Percentiles rank a stretch among this genome's conserved stretches.
These are phyloP conservation scores for Bostrychus sinensis DNA, from an alignment of 2,113 vertebrate species.

Conservation along the genomic window DNA sequence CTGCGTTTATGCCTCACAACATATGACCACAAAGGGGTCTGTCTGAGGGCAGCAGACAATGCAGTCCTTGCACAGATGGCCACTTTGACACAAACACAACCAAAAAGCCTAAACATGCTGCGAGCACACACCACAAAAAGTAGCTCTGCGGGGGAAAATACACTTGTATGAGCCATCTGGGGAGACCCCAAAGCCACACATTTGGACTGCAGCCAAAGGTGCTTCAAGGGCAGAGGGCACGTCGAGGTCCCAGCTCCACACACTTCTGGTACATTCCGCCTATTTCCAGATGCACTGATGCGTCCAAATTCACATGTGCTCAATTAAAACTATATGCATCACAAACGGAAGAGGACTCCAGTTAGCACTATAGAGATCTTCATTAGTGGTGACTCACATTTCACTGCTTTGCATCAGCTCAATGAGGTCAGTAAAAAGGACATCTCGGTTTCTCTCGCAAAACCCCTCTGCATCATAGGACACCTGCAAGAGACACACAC, in stretches of 20 bases:
- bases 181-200: conserved; percentile 30
- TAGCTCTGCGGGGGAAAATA: conserved; percentile 29
- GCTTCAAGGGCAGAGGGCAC: conserved; percentile 40
- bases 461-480: conserved; percentile 98
- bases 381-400: conserved; percentile 82
- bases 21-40: conserved; percentile 36
- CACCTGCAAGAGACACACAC: conserved; percentile 80
- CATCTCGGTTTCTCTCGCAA: conserved; percentile 97
- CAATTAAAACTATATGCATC: conserved; percentile 47
- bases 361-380: conserved; percentile 13
- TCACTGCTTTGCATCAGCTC: conserved; percentile 99
- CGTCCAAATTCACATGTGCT: conserved; percentile 49
- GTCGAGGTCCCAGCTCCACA: conserved; percentile 19
- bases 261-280: conserved; percentile 36
- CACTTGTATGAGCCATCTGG: conserved; percentile 22
- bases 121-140: conserved; percentile 31
- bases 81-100: conserved; percentile 52
- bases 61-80: conserved; percentile 71
- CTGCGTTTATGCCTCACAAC: conserved; percentile 39
- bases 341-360: conserved; percentile 24
- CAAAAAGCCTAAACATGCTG: conserved; percentile 41
- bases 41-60: conserved; percentile 44
- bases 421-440: conserved; percentile 96
- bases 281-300: conserved; percentile 50
- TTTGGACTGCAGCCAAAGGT: conserved; percentile 33